Evolutionary conservation across 2,113 vertebrate species (phyloP), one percentile per base, ranked within the genome.

Genomic region (Cathartes aura): DNA sequence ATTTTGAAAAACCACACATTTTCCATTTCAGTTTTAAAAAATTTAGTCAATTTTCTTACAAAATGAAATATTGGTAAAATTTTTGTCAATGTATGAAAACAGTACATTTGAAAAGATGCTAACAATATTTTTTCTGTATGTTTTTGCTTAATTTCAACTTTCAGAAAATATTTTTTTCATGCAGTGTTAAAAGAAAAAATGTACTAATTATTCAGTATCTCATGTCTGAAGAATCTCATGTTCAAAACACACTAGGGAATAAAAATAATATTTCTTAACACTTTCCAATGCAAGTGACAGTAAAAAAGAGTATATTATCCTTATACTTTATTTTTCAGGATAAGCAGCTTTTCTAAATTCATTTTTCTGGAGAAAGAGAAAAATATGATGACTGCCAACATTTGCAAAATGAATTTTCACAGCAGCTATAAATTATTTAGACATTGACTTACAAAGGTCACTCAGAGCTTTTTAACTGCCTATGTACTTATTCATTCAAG

Each of bases 381-480:
- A 92, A 91, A 78, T 70, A 76, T 5, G 3, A 64, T 12, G 52
- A 83, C 42, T 87, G 53, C 38, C 53, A 91, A 87, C 70, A 96
- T 56, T 63, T 45, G 24, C 52, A 68, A 89, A 94, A 94, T 48
- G 24, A 89, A 91, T 74, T 95, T 84, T 72, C 52, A 75, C 68
- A 52, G 50, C 63, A 93, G 76, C 42, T 89, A 63, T 75, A 84
- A 92, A 68, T 89, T 91, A 89, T 81, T 88, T 86, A 90, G 82
- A 86, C 45, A 15, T 16, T 6, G 13, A 82, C 29, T 85, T 76
- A 72, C 29, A 94, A 95, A 96, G 83, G 89, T 91, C 87, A 91
- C 19, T 15, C 53, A 80, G 48, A 82, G 83, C 80, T 94, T 93
- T 96, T 91, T 87, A 92, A 34, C 43, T 82, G 73, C 62, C 58